Percentiles rank a stretch among this genome's conserved stretches.
Evolutionary conservation across 2,888 invertebrate genomes (phyloP).

Genomic region (Bombyx huttoni): DNA sequence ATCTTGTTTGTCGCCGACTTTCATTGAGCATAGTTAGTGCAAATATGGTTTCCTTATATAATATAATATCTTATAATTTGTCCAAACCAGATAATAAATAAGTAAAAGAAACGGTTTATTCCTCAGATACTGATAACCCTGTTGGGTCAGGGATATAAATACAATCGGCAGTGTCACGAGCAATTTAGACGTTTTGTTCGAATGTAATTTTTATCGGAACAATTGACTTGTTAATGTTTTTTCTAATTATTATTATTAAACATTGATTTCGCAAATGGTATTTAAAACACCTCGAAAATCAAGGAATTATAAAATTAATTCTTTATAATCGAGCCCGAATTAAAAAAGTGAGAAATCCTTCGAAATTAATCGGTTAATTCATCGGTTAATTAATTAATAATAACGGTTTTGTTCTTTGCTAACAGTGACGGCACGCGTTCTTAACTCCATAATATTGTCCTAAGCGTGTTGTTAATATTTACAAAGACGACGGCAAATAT

Average conservation of each 20-base stretch:
- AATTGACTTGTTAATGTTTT: no score
- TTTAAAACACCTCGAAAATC: no score
- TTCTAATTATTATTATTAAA: no score
- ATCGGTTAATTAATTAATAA: no score
- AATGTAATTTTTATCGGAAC: not conserved
- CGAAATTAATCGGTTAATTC: no score
- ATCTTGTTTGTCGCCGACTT: not conserved
- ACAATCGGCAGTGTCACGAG: not conserved
- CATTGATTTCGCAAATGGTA: no score
- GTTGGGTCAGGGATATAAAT: not conserved
- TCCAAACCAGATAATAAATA: not conserved
- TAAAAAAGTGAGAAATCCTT: no score
- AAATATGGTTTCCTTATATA: not conserved
- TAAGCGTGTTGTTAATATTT: not conserved
- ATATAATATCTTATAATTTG: conserved; percentile 18
- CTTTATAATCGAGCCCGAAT: no score
- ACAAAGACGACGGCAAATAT: not conserved
- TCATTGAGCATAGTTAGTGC: not conserved
- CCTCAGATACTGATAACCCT: conserved; percentile 8
- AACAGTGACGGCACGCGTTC: not conserved
- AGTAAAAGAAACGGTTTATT: not conserved
- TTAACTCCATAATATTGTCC: not conserved
- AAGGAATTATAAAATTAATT: no score
- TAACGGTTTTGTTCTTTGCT: no score
- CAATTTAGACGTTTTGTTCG: not conserved